Conservation (phyloP, 2,797 vertebrate species). For the Graptemys geographica region DNA sequence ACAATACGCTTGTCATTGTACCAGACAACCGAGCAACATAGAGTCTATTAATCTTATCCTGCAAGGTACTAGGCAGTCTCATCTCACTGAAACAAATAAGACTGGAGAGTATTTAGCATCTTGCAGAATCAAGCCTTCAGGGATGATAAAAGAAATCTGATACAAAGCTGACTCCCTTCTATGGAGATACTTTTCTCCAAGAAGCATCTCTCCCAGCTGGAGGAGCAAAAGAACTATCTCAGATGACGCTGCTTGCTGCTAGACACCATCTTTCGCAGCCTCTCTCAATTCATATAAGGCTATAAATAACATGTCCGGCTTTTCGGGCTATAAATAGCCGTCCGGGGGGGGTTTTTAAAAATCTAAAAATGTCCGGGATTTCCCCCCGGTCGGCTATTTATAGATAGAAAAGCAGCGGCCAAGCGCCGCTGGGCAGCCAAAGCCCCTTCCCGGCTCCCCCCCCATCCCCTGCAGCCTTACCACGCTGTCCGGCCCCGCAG, state of each 20-base stretch:
- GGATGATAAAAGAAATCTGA: background rate
- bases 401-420: no score
- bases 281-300: background rate
- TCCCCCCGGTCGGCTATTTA: no score
- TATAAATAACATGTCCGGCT: no score
- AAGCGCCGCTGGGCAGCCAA: no score
- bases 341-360: no score
- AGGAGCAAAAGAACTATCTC: background rate
- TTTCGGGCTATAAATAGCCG: no score
- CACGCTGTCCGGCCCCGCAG: no score
- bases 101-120: background rate
- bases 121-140: background rate
- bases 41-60: background rate
- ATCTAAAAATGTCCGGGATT: no score
- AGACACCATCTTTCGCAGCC: background rate
- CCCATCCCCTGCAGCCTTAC: no score
- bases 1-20: background rate
- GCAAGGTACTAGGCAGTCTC: background rate
- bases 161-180: background rate
- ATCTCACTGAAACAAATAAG: background rate
- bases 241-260: background rate
- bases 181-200: background rate
- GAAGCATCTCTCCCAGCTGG: background rate
- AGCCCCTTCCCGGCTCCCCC: no score
- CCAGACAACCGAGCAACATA: background rate